A percentile compares a stretch with the other conserved stretches of the same genome.
phyloP scores from a whole-genome alignment of 2,797 vertebrate species.

The Smutsia gigantea region DNA sequence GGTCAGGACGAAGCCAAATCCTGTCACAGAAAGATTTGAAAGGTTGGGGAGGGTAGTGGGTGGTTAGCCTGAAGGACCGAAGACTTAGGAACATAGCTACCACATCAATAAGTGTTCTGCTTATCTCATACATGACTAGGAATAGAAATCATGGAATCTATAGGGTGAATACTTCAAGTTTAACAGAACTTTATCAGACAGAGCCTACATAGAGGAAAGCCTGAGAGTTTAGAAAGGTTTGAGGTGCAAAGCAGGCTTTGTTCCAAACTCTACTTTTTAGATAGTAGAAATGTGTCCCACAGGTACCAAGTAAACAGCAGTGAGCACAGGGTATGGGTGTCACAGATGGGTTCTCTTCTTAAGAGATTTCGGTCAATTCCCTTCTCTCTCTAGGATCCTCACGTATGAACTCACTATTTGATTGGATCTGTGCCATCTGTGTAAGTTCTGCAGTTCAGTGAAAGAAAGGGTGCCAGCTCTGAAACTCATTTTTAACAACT shows the following conservation, averaged over 20 bases:
- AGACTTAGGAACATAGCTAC: neutral
- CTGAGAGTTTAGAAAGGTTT: neutral
- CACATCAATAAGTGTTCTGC: fast-evolving
- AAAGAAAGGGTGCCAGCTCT: neutral
- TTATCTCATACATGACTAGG: neutral
- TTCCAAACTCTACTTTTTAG: neutral
- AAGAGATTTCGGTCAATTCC: no score
- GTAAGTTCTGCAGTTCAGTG: neutral
- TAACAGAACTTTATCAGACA: neutral
- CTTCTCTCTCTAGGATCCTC: neutral
- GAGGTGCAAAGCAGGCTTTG: neutral
- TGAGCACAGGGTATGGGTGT: fast-evolving
- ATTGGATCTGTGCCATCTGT: neutral
- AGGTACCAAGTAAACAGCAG: fast-evolving
- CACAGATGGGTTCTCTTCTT: neutral
- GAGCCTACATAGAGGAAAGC: neutral
- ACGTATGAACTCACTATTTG: neutral
- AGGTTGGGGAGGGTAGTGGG: no score
- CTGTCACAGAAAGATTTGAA: neutral
- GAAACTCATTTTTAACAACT: neutral
- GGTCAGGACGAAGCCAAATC: neutral
- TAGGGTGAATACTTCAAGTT: neutral
- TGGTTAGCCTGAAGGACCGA: neutral
- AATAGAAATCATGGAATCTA: neutral
- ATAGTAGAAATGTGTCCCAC: neutral